phyloP scores from a whole-genome alignment of 1,140 invertebrate genomes.

The Drosophila tani region DNA sequence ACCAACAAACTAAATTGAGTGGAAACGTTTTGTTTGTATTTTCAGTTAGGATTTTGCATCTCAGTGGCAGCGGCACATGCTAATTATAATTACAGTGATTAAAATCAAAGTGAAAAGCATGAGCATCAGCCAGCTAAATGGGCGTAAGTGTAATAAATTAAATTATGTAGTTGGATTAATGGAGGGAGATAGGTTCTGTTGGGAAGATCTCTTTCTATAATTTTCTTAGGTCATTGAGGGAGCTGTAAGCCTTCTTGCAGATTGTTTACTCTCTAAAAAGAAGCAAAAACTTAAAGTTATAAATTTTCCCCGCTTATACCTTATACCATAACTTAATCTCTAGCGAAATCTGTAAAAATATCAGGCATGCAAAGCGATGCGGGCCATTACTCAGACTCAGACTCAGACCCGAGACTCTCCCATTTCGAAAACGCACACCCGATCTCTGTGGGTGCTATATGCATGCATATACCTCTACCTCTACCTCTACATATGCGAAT shows the following conservation, averaged over 20 bases:
- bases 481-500: neutral
- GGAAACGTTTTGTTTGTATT: constrained; percentile 58
- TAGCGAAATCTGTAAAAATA: constrained; percentile 20
- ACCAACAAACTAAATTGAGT: constrained; percentile 73
- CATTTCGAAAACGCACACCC: constrained; percentile 8
- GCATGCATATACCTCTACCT: neutral
- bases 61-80: constrained; percentile 23
- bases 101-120: constrained; percentile 38
- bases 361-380: constrained; percentile 24
- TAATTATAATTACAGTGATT: constrained; percentile 67
- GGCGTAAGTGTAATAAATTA: constrained; percentile 8
- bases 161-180: constrained; percentile 6
- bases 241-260: no score
- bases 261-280: no score
- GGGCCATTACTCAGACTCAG: constrained; percentile 30
- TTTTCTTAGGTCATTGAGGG: no score
- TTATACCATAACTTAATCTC: neutral
- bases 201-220: no score
- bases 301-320: neutral
- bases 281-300: neutral
- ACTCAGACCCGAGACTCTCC: constrained; percentile 4
- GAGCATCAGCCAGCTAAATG: constrained; percentile 15
- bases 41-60: neutral
- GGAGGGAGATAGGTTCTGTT: constrained; percentile 8
- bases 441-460: constrained; percentile 36